Evolutionary conservation across 2,888 invertebrate genomes (phyloP).

Genomic region (Drosophila anomelani): DNA sequence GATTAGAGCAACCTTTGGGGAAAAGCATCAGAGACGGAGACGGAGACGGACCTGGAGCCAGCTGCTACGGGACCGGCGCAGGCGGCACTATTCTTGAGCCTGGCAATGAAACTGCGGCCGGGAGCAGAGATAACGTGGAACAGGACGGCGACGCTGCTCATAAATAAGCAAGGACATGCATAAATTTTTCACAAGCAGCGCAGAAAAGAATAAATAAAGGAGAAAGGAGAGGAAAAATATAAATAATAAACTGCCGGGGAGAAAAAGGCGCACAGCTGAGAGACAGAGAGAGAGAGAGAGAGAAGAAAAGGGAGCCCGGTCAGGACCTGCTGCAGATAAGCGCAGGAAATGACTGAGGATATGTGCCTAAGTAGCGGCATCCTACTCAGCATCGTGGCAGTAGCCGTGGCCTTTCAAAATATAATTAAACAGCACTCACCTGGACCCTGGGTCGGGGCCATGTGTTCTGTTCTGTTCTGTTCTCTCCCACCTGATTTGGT

Average conservation of each 20-base stretch:
- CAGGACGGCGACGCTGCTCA: constrained; percentile 69
- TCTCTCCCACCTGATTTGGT: constrained; percentile 70
- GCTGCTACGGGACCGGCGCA: constrained; percentile 4
- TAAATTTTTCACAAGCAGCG: constrained; percentile 76
- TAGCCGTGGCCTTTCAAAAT: constrained; percentile 67
- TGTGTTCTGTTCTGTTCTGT: constrained; percentile 62
- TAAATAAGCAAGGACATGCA: constrained; percentile 82
- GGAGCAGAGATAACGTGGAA: constrained; percentile 68
- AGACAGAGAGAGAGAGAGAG: not conserved
- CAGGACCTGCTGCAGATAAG: constrained; percentile 65
- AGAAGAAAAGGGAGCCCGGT: constrained; percentile 1
- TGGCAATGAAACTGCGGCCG: constrained; percentile 81
- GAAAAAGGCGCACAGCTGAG: not conserved
- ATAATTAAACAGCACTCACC: constrained; percentile 81
- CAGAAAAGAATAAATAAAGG: constrained; percentile 71
- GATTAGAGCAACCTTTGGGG: constrained; percentile 80
- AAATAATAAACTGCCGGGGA: constrained; percentile 45
- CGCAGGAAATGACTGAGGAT: constrained; percentile 81
- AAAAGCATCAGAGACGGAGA: constrained; percentile 19
- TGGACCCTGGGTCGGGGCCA: constrained; percentile 44
- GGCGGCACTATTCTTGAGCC: constrained; percentile 58
- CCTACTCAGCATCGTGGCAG: constrained; percentile 43
- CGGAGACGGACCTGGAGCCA: constrained; percentile 7
- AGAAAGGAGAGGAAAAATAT: constrained; percentile 38
- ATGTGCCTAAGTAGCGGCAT: constrained; percentile 78